These are phyloP conservation scores for Boleophthalmus pectinirostris DNA, from an alignment of 2,113 vertebrate genomes.

Conservation along the genomic window DNA sequence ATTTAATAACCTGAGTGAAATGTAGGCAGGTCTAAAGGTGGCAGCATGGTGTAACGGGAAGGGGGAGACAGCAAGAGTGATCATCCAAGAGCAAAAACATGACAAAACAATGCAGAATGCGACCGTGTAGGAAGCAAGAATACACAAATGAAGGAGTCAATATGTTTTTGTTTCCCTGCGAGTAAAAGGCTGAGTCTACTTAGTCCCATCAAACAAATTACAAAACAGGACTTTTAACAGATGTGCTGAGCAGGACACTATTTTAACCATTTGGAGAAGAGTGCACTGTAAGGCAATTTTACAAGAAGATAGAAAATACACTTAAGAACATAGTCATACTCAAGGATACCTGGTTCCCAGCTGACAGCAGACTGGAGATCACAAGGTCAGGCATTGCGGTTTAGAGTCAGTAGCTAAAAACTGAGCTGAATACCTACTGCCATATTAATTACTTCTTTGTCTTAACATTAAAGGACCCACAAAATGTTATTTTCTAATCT, in stretches of 20 bases:
- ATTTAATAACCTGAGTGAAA: constrained; percentile 57
- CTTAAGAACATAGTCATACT: constrained; percentile 40
- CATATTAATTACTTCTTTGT: background rate
- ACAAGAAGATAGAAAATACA: constrained; percentile 35
- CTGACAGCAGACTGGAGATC: constrained; percentile 24
- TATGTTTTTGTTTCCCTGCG: constrained; percentile 34
- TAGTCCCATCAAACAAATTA: constrained; percentile 28
- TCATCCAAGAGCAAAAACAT: constrained; percentile 29
- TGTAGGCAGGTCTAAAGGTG: constrained; percentile 22
- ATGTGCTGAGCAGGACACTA: background rate
- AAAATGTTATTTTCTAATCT: too few relatives aligned
- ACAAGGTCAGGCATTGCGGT: constrained; percentile 11
- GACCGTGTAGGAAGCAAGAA: constrained; percentile 20
- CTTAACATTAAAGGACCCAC: background rate
- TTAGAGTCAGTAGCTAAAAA: background rate
- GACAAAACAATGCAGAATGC: constrained; percentile 42
- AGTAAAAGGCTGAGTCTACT: constrained; percentile 21
- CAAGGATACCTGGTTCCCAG: constrained; percentile 54
- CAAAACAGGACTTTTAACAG: constrained; percentile 4
- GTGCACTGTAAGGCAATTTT: background rate
- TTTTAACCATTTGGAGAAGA: background rate
- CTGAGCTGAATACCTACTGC: background rate
- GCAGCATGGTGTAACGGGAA: constrained; percentile 22
- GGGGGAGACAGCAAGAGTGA: constrained; percentile 19
- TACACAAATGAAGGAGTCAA: constrained; percentile 31